Evolutionary conservation across 2,888 invertebrate species (phyloP).

Genomic region (Brachypalpus laphriformis): DNA sequence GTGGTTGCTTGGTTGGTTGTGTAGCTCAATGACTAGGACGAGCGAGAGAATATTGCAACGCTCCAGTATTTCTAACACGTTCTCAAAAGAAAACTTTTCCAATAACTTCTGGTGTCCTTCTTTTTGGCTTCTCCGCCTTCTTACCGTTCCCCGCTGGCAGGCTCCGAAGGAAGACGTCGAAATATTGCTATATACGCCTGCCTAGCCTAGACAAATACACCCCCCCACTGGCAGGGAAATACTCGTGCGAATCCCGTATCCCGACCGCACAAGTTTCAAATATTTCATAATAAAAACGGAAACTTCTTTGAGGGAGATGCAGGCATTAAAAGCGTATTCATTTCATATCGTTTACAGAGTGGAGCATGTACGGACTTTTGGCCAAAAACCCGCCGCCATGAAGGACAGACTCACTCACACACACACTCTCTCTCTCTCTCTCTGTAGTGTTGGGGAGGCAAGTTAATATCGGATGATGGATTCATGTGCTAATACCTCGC

Average conservation of each 20-base stretch:
- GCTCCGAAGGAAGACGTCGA: conserved; percentile 59
- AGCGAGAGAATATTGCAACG: conserved; percentile 52
- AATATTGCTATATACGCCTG: conserved; percentile 31
- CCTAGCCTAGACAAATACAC: conserved; percentile 62
- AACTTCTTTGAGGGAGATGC: conserved; percentile 68
- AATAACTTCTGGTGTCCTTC: conserved; percentile 73
- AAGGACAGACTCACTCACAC: conserved; percentile 23
- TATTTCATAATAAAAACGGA: conserved; percentile 74
- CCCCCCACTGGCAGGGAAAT: conserved; percentile 28
- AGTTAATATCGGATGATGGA: conserved; percentile 74
- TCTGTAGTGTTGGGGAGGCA: conserved; percentile 39
- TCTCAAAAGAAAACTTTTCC: conserved; percentile 74
- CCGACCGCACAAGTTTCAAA: conserved; percentile 73
- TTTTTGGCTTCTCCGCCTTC: conserved; percentile 33
- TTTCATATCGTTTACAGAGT: conserved; percentile 67
- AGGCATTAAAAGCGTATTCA: conserved; percentile 70
- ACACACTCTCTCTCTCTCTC: background rate
- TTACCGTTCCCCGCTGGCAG: background rate
- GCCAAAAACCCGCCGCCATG: conserved; percentile 30
- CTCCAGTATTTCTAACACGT: conserved; percentile 72
- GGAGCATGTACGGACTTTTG: conserved; percentile 51
- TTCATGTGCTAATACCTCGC: conserved; percentile 74
- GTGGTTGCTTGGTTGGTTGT: background rate
- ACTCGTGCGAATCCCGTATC: conserved; percentile 62
- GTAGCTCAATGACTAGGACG: conserved; percentile 12